Percentiles rank a stretch among this genome's conserved stretches.
These are phyloP conservation scores for Bothrops jararaca DNA, from an alignment of 2,113 vertebrate species.

Conservation along the genomic window DNA sequence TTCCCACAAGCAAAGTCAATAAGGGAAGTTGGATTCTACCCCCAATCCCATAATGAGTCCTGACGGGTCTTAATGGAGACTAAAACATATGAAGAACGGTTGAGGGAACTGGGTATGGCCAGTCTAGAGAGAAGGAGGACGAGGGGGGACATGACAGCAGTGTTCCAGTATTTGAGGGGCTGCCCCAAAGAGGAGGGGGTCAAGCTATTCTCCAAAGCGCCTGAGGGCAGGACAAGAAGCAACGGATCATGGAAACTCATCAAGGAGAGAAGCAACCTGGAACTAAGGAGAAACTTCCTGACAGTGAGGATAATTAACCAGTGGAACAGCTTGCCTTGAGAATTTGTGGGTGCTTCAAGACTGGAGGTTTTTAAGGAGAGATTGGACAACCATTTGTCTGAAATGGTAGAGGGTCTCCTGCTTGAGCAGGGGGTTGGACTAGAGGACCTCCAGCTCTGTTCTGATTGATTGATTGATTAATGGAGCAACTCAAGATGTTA, in stretches of 20 bases:
- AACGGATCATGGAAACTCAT: not conserved
- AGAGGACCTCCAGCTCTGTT: no score
- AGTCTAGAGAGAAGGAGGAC: not conserved
- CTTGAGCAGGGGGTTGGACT: no score
- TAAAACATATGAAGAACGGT: not conserved
- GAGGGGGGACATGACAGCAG: not conserved
- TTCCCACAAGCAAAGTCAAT: no score
- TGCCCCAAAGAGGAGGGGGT: not conserved
- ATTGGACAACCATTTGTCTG: not conserved
- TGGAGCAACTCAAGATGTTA: not conserved
- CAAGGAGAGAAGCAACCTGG: not conserved
- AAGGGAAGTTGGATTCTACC: not conserved
- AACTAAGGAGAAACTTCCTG: not conserved
- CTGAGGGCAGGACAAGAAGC: not conserved
- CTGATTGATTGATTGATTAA: not conserved
- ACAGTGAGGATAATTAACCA: not conserved
- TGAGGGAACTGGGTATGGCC: not conserved
- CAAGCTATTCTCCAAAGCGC: rapidly evolving
- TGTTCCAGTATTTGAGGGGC: not conserved
- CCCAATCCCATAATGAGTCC: not conserved
- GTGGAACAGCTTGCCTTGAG: not conserved
- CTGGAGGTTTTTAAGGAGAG: not conserved
- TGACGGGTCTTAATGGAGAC: not conserved
- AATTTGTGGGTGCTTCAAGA: not conserved
- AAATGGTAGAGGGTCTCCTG: no score